Conservation (phyloP, 37 sponge, comb jelly and placozoan genomes). For the Aplysina aerophoba region DNA sequence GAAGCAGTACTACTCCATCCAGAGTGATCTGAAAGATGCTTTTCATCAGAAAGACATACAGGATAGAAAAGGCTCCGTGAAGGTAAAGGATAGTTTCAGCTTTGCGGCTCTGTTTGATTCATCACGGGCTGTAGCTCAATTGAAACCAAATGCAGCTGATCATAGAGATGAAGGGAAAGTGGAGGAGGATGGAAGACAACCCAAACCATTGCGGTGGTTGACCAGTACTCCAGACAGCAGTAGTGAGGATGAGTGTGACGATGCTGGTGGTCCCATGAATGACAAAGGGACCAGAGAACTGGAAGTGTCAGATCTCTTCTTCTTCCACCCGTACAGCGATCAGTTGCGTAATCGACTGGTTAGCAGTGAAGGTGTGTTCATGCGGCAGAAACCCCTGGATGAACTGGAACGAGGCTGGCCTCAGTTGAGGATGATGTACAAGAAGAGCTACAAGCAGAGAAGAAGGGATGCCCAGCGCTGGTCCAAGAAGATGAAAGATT, state of each 20-base stretch:
- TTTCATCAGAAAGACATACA: not conserved
- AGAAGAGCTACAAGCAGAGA: conserved; percentile 42
- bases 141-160: not conserved
- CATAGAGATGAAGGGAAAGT: too few species aligned
- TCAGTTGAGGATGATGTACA: conserved; percentile 36
- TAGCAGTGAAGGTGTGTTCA: conserved; percentile 19
- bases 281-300: too few species aligned
- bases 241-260: too few species aligned
- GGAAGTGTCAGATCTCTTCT: conserved; percentile 22
- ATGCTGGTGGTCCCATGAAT: too few species aligned
- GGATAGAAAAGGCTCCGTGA: not conserved
- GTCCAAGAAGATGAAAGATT: not conserved
- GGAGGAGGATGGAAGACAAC: not conserved
- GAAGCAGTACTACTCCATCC: not conserved
- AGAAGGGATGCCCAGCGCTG: conserved; percentile 34
- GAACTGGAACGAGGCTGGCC: conserved; percentile 56
- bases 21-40: conserved; percentile 14
- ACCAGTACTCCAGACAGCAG: too few species aligned
- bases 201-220: too few species aligned
- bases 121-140: not conserved
- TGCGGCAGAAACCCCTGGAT: conserved; percentile 32
- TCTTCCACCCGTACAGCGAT: conserved; percentile 45
- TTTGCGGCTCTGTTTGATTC: not conserved
- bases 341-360: conserved; percentile 43
- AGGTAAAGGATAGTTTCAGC: not conserved